A percentile compares a stretch with the other conserved stretches of the same genome.
These are phyloP conservation scores for Coturnix japonica DNA, from an alignment of 2,113 vertebrate genomes.

Conservation along the genomic window DNA sequence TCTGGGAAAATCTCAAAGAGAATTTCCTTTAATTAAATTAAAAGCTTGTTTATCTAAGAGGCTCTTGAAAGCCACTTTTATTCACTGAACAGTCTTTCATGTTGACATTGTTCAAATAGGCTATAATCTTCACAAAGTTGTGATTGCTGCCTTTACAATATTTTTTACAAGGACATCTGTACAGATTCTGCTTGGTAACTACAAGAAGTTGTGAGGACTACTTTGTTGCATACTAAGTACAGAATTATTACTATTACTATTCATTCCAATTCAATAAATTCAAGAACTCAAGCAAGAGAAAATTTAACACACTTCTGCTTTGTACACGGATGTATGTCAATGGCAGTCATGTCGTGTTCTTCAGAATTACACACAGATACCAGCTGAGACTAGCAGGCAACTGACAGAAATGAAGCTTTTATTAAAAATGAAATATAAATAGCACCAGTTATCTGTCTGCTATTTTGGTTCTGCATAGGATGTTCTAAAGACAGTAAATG, in stretches of 20 bases:
- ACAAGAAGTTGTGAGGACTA: constrained; percentile 60
- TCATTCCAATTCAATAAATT: background rate
- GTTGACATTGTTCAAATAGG: background rate
- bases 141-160: background rate
- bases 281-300: background rate
- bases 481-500: constrained; percentile 31
- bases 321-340: background rate
- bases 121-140: background rate
- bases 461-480: constrained; percentile 3
- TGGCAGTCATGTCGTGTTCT: background rate
- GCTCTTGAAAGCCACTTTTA: background rate
- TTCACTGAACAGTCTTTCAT: background rate
- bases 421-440: constrained; percentile 24
- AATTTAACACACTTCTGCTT: background rate
- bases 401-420: background rate
- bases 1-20: background rate
- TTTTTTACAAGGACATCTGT: background rate
- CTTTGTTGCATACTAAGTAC: constrained; percentile 50
- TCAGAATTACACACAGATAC: background rate
- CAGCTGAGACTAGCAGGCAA: background rate
- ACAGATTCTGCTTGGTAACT: constrained; percentile 40
- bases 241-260: constrained; percentile 39
- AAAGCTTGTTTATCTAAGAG: background rate
- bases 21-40: background rate
- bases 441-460: constrained; percentile 11